Percentiles rank a stretch among this genome's conserved stretches.
These are phyloP conservation scores for Paradoxurus hermaphroditus DNA, from an alignment of 2,113 vertebrate genomes.

Conservation along the genomic window DNA sequence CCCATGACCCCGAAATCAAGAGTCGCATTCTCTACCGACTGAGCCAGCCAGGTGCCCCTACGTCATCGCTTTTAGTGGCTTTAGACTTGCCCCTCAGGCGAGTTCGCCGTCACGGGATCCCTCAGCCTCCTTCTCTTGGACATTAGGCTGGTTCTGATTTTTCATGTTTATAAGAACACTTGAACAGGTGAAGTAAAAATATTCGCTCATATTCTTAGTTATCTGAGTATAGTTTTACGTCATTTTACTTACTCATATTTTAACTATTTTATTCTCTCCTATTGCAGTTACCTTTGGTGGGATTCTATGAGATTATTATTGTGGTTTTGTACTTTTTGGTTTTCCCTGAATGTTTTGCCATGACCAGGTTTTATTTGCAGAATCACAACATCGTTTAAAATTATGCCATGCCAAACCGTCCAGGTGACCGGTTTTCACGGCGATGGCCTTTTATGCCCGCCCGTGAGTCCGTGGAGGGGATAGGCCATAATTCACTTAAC, in stretches of 20 bases:
- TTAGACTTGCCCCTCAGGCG: background rate
- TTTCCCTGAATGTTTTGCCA: slow-evolving; percentile 31
- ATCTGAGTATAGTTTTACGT: background rate
- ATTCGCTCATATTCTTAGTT: background rate
- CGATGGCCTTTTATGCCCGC: background rate
- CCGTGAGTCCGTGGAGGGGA: background rate
- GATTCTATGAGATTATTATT: slow-evolving; percentile 2
- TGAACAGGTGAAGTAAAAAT: background rate
- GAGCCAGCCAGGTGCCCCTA: background rate
- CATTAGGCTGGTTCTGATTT: background rate
- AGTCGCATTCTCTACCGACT: no score
- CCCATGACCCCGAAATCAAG: no score
- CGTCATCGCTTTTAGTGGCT: background rate
- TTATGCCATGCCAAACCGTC: background rate
- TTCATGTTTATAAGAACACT: background rate
- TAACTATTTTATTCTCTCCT: slow-evolving; percentile 29
- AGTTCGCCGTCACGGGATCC: background rate
- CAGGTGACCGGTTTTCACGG: background rate
- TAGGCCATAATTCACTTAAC: background rate
- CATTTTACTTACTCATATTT: slow-evolving; percentile 3
- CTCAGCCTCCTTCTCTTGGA: background rate
- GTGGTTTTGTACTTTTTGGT: slow-evolving; percentile 45
- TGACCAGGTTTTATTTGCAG: slow-evolving; percentile 27
- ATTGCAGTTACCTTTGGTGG: background rate
- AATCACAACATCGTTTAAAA: slow-evolving; percentile 5